Conservation (phyloP, 2,113 vertebrate genomes). For the Dromaius novaehollandiae region DNA sequence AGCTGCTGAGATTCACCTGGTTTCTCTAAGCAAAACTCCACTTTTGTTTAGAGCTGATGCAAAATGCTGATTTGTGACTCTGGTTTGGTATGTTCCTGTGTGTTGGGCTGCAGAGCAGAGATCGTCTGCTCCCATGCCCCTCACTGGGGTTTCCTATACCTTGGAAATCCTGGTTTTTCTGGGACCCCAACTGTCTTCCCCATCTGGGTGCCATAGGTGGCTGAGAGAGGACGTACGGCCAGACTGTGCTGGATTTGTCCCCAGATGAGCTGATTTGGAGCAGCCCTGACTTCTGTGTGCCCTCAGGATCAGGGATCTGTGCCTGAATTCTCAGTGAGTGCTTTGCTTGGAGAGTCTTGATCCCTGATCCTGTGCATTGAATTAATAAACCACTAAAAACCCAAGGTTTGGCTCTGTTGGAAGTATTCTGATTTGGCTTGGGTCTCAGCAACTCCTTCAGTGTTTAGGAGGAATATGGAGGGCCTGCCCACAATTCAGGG, state of each 20-base stretch:
- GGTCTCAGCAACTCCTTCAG: neutral
- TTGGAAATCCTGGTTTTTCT: neutral
- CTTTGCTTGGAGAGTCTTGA: neutral
- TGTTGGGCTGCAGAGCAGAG: neutral
- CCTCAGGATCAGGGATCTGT: neutral
- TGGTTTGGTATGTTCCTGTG: neutral
- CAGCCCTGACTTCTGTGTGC: neutral
- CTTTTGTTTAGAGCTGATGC: neutral
- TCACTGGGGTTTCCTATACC: neutral
- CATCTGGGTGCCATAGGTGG: neutral
- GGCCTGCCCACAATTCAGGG: neutral
- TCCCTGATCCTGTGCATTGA: neutral
- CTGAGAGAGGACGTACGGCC: neutral
- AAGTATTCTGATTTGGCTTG: neutral
- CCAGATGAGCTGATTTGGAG: rapidly evolving
- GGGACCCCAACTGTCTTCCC: neutral
- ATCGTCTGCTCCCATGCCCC: neutral
- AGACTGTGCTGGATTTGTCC: neutral
- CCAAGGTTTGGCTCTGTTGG: neutral
- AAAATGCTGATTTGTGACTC: neutral
- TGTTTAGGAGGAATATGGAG: neutral
- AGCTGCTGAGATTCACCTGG: neutral
- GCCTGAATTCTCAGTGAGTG: neutral
- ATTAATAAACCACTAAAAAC: neutral
- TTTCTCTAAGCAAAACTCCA: neutral